These are phyloP conservation scores for Liopterus haemorrhoidalis DNA, from an alignment of 2,888 invertebrate species.

Conservation along the genomic window DNA sequence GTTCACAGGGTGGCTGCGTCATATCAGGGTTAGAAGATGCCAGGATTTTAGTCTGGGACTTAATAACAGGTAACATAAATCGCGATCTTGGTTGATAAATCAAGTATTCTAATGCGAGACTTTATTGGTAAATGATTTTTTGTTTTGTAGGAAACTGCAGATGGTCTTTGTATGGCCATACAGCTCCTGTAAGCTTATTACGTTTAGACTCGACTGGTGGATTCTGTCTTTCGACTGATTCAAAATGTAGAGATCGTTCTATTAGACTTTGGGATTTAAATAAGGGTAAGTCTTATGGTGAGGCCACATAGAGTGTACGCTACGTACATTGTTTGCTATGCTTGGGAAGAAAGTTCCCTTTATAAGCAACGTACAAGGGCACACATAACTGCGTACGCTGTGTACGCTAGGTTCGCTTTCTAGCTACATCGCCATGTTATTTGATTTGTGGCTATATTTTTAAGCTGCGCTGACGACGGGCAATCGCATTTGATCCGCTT, in stretches of 20 bases:
- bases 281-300: slow-evolving; percentile 62
- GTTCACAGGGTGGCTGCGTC: slow-evolving; percentile 75
- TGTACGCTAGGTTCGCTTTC: no score
- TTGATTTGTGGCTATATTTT: no score
- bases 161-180: slow-evolving; percentile 70
- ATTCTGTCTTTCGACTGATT: slow-evolving; percentile 69
- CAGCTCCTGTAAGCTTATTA: slow-evolving; percentile 67
- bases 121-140: slow-evolving; percentile 8
- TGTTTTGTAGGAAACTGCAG: slow-evolving; percentile 63
- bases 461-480: no score
- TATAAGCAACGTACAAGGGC: no score
- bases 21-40: slow-evolving; percentile 78
- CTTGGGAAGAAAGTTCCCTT: no score
- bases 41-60: slow-evolving; percentile 78
- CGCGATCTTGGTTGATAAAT: not conserved
- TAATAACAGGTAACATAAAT: slow-evolving; percentile 62
- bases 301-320: no score
- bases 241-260: slow-evolving; percentile 64
- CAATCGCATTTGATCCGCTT: no score
- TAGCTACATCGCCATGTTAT: no score
- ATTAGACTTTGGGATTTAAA: slow-evolving; percentile 77
- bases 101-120: not conserved
- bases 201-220: slow-evolving; percentile 68
- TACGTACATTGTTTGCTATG: no score
- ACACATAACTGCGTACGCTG: no score